phyloP scores from a whole-genome alignment of 2,113 vertebrate genomes.

The Reinhardtius hippoglossoides region DNA sequence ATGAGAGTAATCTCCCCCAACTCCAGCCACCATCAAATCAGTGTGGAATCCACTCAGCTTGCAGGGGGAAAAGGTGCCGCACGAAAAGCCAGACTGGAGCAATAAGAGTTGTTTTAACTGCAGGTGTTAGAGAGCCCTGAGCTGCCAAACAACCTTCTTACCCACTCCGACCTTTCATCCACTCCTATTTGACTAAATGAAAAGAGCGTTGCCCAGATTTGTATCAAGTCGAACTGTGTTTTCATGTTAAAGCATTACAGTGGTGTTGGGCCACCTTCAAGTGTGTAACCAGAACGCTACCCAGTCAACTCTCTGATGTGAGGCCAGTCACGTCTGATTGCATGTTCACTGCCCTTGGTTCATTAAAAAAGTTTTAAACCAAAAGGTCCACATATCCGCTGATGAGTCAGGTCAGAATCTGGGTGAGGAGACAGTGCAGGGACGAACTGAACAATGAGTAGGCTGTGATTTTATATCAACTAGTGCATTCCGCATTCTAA shows the following conservation, averaged over 20 bases:
- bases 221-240: constrained; percentile 44
- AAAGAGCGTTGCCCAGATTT: constrained; percentile 34
- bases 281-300: constrained; percentile 4
- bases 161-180: not conserved
- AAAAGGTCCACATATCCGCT: not conserved
- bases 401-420: no score
- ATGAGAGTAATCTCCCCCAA: constrained; percentile 80
- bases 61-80: constrained; percentile 59
- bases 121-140: constrained; percentile 62
- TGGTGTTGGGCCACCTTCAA: constrained; percentile 13
- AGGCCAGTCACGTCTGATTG: constrained; percentile 46
- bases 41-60: constrained; percentile 74
- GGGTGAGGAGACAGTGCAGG: no score
- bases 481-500: no score
- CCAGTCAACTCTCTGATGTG: constrained; percentile 55
- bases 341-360: no score
- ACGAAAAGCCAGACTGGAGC: constrained; percentile 60
- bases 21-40: constrained; percentile 73
- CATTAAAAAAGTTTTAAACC: not conserved
- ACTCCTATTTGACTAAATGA: constrained; percentile 12
- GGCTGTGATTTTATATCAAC: no score
- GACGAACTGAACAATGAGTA: no score
- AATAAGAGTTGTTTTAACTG: constrained; percentile 45
- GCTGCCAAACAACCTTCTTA: constrained; percentile 50
- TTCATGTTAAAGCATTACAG: constrained; percentile 28